A percentile compares a stretch with the other conserved stretches of the same genome.
Evolutionary conservation across 2,113 vertebrate species (phyloP).

Genomic region (Columbina picui): DNA sequence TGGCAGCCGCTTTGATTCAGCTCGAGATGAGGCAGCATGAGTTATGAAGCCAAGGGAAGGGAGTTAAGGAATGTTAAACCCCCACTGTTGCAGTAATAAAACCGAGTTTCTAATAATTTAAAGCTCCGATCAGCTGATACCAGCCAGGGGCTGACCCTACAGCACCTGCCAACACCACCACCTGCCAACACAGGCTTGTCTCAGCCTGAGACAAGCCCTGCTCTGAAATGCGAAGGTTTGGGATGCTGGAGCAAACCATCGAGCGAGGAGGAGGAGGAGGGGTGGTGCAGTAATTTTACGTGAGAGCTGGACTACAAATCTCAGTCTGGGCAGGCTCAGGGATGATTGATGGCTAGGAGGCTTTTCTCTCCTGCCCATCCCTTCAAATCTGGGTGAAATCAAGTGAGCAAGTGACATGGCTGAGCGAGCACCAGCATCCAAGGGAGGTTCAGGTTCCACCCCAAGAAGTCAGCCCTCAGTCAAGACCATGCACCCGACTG

Average conservation of each 20-base stretch:
- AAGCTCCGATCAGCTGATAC: neutral
- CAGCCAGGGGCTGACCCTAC: neutral
- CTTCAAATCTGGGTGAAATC: neutral
- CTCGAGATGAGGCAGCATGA: neutral
- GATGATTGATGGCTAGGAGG: neutral
- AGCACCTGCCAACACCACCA: neutral
- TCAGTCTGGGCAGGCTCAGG: neutral
- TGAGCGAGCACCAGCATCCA: neutral
- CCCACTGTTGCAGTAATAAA: neutral
- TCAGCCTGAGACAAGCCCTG: neutral
- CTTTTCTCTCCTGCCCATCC: neutral
- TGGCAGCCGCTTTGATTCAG: fast-evolving
- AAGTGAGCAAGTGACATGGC: neutral
- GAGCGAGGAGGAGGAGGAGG: too few species aligned
- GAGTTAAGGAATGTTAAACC: neutral
- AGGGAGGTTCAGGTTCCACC: neutral
- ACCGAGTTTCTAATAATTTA: fast-evolving
- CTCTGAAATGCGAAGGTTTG: neutral
- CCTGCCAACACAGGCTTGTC: too few species aligned
- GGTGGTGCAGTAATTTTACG: neutral
- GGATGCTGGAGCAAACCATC: neutral
- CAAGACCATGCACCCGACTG: neutral
- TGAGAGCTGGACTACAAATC: neutral
- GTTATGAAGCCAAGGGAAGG: neutral
- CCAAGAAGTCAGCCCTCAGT: fast-evolving